Base-by-base conservation (phyloP, 2,113 vertebrate species). In the Salvelinus fontinalis region DNA sequence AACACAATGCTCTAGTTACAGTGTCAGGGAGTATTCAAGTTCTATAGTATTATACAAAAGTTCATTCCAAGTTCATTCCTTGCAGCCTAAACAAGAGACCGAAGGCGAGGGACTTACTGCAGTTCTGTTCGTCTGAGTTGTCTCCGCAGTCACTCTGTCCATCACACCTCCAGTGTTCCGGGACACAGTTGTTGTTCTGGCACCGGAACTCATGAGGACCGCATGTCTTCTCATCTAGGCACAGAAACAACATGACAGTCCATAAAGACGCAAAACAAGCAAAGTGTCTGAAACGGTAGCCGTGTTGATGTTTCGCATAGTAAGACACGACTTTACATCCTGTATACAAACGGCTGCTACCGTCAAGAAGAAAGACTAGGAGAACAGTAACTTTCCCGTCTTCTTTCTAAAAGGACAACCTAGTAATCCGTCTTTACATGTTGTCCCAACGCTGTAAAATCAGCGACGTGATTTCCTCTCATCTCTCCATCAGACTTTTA, bases 61-160 rank as follows among this genome's bases (percentile, higher is more conserved):
- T 4, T 54, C 14, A 54, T 54, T 16, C 3, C 12, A 54, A 54
- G 49, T 54, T 4, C 49, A 54, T 14, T 54, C 9, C 49, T 54
- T 54, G 3, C 49, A 13, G 49, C 4, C 13, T 18, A 5, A 18
- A 54, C 9, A 54, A 54, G 49, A 54, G 49, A 18, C 12, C 49
- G 0, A 54, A 54, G 14, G 14, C 12, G 14, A 54, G 14, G 14
- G 14, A 97, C 97, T 97, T 94, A 99, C 98, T 97, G 92, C 98
- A 99, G 88, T 94, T 95, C 91, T 97, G 95, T 92, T 99, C 98
- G 75, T 99, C 98, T n/a, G 98, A 98, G 90, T 97, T 96, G 89
- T 99, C 98, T 84, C 96, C 97, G n/a, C 98, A 99, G 80, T 99
- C 98, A 3, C 98, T 99, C 85, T 99, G 97, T 81, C 97, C 96